Evolutionary conservation across 2,113 vertebrate genomes (phyloP).

Genomic region (Sialia sialis): DNA sequence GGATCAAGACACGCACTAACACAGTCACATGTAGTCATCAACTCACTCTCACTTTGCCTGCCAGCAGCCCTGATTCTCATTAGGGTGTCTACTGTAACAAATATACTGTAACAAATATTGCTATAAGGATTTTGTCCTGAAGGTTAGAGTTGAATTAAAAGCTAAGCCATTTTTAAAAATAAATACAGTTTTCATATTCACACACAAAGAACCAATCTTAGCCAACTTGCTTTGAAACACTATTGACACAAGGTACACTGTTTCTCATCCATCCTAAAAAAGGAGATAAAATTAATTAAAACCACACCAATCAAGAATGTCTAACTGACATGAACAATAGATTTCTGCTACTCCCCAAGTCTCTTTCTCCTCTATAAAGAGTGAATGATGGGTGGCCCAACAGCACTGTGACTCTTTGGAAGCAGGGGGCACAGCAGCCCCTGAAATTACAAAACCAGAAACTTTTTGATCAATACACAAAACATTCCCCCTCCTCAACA

Average conservation of each 20-base stretch:
- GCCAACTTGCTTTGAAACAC: neutral
- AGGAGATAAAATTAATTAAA: conserved; percentile 12
- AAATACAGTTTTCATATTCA: neutral
- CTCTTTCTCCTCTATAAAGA: neutral
- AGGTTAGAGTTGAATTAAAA: neutral
- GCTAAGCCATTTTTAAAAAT: neutral
- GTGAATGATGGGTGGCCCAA: neutral
- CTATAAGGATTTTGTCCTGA: neutral
- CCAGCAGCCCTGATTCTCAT: neutral
- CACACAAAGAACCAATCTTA: neutral
- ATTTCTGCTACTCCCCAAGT: neutral
- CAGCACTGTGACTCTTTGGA: neutral
- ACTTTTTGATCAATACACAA: neutral
- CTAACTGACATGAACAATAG: neutral
- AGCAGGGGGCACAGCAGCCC: neutral
- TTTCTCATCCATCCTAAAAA: neutral
- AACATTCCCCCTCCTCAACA: neutral
- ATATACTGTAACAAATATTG: neutral
- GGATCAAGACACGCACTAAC: neutral
- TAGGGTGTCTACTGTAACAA: neutral
- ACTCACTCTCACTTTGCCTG: neutral
- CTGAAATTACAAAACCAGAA: neutral
- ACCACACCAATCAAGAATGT: neutral
- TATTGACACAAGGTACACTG: neutral
- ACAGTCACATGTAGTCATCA: neutral